Conservation (phyloP, 2,113 vertebrate genomes). For the Cyprinus carpio region DNA sequence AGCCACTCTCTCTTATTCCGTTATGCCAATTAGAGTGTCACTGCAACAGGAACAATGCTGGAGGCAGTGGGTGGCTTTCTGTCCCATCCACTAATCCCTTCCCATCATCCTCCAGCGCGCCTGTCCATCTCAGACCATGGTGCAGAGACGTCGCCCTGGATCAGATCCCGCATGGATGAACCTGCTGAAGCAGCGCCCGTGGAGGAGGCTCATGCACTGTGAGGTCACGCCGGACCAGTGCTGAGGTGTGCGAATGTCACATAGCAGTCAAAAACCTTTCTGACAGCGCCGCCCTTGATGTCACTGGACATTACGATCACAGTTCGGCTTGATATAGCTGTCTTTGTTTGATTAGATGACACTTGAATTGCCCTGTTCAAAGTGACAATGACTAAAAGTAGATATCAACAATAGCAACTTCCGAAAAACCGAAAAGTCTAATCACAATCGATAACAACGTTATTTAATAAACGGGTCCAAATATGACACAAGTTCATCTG, state of each 20-base stretch:
- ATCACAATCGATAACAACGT: background rate
- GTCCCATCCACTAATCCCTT: conserved; percentile 8
- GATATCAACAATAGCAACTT: background rate
- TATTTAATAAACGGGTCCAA: background rate
- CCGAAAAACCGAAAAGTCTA: background rate
- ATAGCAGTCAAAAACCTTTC: conserved; percentile 35
- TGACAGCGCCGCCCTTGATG: conserved; percentile 51
- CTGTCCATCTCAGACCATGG: background rate
- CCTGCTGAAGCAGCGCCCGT: conserved; percentile 4
- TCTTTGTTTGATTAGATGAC: conserved; percentile 1
- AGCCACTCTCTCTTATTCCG: background rate
- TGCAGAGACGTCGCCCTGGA: conserved; percentile 21
- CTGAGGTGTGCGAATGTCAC: conserved; percentile 25
- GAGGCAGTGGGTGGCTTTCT: conserved; percentile 7
- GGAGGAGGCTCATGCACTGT: conserved; percentile 21
- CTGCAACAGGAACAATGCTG: background rate
- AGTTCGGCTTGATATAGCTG: background rate
- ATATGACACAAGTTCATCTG: background rate
- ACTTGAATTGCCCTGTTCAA: background rate
- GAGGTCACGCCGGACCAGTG: conserved; percentile 32
- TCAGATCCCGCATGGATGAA: conserved; percentile 32
- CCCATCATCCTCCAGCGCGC: conserved; percentile 8
- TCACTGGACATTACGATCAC: background rate
- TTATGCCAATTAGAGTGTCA: background rate
- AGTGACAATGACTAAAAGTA: conserved; percentile 3